Evolutionary conservation across 2,888 invertebrate species (phyloP), one percentile per base, ranked within the genome.

Genomic region (Netelia inedita): DNA sequence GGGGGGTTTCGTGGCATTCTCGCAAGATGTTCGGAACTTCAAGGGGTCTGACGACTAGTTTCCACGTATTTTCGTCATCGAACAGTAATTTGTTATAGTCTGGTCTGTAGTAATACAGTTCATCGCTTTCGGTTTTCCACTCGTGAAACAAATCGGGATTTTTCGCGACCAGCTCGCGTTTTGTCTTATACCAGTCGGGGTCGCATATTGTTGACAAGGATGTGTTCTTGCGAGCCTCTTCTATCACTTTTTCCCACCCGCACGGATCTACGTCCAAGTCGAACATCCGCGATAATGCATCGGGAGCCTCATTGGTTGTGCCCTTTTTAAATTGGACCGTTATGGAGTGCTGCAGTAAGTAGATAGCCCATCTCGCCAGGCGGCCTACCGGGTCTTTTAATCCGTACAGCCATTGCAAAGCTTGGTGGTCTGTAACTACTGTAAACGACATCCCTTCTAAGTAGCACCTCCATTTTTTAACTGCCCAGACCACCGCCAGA

Each of bases 341-440:
- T 50, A 82, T 82, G 2, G 53, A 53, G 43, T 84, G 79, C 66
- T 75, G 71, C 3, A 71, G 55, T 1, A 82, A 21, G 16, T 76
- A 76, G 14, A 86, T 79, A 1, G 84, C 82, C 82, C 65, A 82
- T 9, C 72, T 21, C 9, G 87, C 87, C 16, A 88, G 57, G 9
- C 87, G 76, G 23, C 88, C 86, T 2, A 75, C 69, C 0, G 72
- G 76, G 28, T 75, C 21, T 71, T 82, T 82, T 57, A 82, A 6
- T n/a, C n/a, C 79, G 50, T 83, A 74, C 0, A 88, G 65, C 89
- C 87, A 89, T 11, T 73, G 76, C 3, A 86, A 21, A 1, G 85
- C 82, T 41, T 87, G 85, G 35, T 83, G 83, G 19, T 84, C 84
- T 14, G 84, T 86, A 2, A 86, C 82, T 1, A 78, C 76, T 16